Conservation (phyloP, 1,140 invertebrate genomes). For the Druon quercuslanigerum region DNA sequence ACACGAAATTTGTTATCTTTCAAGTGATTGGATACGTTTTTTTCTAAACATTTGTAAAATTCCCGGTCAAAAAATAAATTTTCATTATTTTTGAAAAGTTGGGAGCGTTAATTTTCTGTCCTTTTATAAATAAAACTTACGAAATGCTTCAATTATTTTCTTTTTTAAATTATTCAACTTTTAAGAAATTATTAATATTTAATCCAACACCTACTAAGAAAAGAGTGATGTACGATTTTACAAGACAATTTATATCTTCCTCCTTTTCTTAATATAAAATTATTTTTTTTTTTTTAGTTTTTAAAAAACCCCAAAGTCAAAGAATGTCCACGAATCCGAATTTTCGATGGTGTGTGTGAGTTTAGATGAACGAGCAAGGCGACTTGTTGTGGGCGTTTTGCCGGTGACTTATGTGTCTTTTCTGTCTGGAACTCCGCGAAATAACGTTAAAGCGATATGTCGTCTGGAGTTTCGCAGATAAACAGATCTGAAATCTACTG, state of each 20-base stretch:
- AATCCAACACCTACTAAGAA: too few relatives aligned
- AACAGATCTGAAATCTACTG: slow-evolving; percentile 25
- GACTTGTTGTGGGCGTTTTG: slow-evolving; percentile 29
- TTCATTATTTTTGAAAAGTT: too few relatives aligned
- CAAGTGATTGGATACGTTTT: too few relatives aligned
- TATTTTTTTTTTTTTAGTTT: not conserved
- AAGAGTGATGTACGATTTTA: not conserved
- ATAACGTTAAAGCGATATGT: slow-evolving; percentile 28
- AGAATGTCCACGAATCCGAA: not conserved
- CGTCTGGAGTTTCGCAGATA: slow-evolving; percentile 28
- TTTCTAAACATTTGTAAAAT: too few relatives aligned
- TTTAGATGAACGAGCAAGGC: slow-evolving; percentile 24
- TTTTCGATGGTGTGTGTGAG: not conserved
- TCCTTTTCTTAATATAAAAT: not conserved
- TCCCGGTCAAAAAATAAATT: too few relatives aligned
- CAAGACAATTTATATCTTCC: not conserved
- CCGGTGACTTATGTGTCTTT: slow-evolving; percentile 27
- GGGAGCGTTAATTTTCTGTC: too few relatives aligned
- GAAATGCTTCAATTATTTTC: too few relatives aligned
- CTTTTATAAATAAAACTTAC: too few relatives aligned
- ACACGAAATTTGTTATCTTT: too few relatives aligned
- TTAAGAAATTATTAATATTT: too few relatives aligned
- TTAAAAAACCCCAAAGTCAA: too few relatives aligned
- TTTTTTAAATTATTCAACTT: too few relatives aligned
- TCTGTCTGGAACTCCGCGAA: slow-evolving; percentile 21